Base-by-base conservation (phyloP, 2,888 invertebrate species). In the Apamea sordens region DNA sequence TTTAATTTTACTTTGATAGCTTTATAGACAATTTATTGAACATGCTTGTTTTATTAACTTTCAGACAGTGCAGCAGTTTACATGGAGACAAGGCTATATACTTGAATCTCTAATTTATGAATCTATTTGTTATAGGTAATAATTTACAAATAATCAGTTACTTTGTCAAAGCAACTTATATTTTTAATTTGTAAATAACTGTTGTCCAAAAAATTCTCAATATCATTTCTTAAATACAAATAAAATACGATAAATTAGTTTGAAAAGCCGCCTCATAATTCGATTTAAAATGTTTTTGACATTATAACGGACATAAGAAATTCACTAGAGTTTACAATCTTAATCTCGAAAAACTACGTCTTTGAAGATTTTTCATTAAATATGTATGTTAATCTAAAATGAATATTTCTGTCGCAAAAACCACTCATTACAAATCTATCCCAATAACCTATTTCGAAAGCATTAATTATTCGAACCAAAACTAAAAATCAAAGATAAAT, bases 391-490 rank as follows among this genome's bases (percentile, higher is more conserved):
- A 70, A 77, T 80, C 70, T 56, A 32, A 44, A 75, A 86, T 83
- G 10, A 80, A 75, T 74, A 81, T 76, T 64, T 61, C 65, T 13
- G 65, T 80, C 74, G 47, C 47, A 21, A 76, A 82, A 83, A 75
- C 72, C 67, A 80, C 73, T 76, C 70, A 73, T 84, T 79, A 80
- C 64, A 75, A 77, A 79, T 76, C 65, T 68, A 79, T 78, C 36
- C 77, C 76, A 80, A 89, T 85, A 89, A 85, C 76, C 83, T 69
- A 88, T 84, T 88, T 88, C 47, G 41, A 56, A 53, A n/a, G 32
- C 72, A 71, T 77, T 69, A 81, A 86, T 81, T 80, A 80, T 69
- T 56, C 15, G 32, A n/a, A 79, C 4, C 36, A 61, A 77, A 82
- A 89, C 81, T 69, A 85, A 76, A 79, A 84, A 65, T 53, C n/a